Evolutionary conservation across 2,797 vertebrate species (phyloP).

Genomic region (Halcyon leucocephala): DNA sequence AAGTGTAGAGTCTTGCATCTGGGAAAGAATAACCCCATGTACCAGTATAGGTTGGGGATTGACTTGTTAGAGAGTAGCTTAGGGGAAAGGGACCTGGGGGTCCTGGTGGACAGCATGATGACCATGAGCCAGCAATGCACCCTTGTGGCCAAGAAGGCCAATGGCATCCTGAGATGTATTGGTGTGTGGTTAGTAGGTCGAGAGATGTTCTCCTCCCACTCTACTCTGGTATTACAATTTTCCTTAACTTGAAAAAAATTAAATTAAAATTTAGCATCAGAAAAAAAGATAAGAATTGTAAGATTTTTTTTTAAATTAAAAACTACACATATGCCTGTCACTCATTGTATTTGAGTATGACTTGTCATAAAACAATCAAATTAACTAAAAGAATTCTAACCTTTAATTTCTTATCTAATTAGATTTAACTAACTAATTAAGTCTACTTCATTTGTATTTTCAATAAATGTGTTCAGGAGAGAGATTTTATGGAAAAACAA

Average conservation of each 20-base stretch:
- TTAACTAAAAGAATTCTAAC: background rate
- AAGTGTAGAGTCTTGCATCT: no score
- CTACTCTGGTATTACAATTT: background rate
- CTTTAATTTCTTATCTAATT: background rate
- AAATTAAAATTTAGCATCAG: background rate
- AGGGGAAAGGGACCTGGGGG: no score
- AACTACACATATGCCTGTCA: background rate
- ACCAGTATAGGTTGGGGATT: no score
- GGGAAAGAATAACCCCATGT: no score
- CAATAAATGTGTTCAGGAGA: background rate
- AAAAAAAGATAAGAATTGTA: background rate
- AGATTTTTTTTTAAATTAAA: background rate
- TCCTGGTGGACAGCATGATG: no score
- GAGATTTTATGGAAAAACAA: accelerated
- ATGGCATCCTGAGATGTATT: no score
- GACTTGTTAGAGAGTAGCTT: no score
- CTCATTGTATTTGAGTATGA: background rate
- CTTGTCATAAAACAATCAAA: background rate
- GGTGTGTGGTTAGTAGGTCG: no score
- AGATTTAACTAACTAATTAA: background rate
- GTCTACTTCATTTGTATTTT: background rate
- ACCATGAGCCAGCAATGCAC: no score
- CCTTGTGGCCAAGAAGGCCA: no score
- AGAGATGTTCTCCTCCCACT: no score
- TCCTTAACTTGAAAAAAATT: background rate